A percentile compares a stretch with the other conserved stretches of the same genome.
Conservation (phyloP, 1,140 invertebrate species). For the Bombus huntii region DNA sequence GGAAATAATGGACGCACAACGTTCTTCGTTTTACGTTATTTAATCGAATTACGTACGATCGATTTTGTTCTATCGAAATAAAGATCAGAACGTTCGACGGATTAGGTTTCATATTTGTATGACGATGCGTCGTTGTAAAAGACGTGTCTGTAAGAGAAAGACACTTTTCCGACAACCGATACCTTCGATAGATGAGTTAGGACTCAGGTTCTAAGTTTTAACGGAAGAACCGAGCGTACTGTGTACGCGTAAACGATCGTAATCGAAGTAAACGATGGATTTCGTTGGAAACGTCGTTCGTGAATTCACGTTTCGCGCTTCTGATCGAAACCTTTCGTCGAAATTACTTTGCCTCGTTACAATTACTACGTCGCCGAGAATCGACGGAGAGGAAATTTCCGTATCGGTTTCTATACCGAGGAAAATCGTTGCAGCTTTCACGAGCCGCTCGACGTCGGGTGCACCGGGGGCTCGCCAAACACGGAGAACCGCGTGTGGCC, state of each 20-base stretch:
- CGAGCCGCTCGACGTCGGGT: slow-evolving; percentile 20
- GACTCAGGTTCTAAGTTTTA: too few relatives aligned
- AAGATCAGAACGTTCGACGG: too few relatives aligned
- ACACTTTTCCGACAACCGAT: too few relatives aligned
- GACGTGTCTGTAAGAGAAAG: too few relatives aligned
- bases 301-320: neutral
- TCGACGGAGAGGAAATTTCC: neutral
- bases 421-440: slow-evolving; percentile 58
- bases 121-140: too few relatives aligned
- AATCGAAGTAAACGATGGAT: too few relatives aligned
- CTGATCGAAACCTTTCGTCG: too few relatives aligned
- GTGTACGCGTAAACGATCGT: fast-evolving
- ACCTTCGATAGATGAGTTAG: fast-evolving
- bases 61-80: too few relatives aligned
- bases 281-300: fast-evolving
- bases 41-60: too few relatives aligned
- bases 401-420: neutral
- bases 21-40: fast-evolving
- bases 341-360: too few relatives aligned
- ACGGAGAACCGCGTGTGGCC: slow-evolving; percentile 36
- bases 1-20: fast-evolving
- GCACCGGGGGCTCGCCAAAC: slow-evolving; percentile 48
- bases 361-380: neutral
- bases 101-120: too few relatives aligned
- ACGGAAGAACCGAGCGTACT: too few relatives aligned